These are phyloP conservation scores for Clarias gariepinus DNA, from an alignment of 2,113 vertebrate genomes.

Conservation along the genomic window DNA sequence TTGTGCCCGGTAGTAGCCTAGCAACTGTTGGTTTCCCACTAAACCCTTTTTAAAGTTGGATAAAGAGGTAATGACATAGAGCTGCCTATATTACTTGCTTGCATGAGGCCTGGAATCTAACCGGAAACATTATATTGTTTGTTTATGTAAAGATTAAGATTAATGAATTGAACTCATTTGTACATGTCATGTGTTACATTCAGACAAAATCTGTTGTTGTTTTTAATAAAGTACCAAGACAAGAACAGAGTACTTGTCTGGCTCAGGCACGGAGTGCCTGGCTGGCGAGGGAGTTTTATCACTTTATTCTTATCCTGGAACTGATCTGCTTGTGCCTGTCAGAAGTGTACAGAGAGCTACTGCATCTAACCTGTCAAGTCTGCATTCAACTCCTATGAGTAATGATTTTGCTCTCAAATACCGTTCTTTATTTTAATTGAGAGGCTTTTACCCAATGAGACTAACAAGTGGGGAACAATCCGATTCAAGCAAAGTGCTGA, in stretches of 20 bases:
- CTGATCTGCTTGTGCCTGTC: background rate
- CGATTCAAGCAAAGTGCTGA: background rate
- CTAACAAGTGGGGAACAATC: background rate
- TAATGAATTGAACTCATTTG: background rate
- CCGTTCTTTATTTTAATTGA: background rate
- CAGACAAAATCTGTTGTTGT: background rate
- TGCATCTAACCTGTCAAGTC: no score
- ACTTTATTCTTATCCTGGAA: constrained; percentile 11
- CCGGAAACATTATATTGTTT: background rate
- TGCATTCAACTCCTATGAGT: background rate
- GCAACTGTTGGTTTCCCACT: background rate
- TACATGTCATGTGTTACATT: background rate
- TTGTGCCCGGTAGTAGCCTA: constrained; percentile 5
- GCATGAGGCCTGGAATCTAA: background rate
- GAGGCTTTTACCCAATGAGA: background rate
- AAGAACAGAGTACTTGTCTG: background rate
- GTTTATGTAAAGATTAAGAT: background rate
- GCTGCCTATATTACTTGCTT: background rate
- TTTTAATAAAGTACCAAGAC: constrained; percentile 1
- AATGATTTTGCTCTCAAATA: background rate
- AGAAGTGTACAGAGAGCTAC: background rate
- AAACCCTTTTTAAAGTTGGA: background rate
- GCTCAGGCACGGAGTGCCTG: no score
- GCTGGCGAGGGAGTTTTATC: background rate
- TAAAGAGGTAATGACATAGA: background rate